phyloP scores from a whole-genome alignment of 2,888 invertebrate genomes.

The Myopa tessellatipennis region DNA sequence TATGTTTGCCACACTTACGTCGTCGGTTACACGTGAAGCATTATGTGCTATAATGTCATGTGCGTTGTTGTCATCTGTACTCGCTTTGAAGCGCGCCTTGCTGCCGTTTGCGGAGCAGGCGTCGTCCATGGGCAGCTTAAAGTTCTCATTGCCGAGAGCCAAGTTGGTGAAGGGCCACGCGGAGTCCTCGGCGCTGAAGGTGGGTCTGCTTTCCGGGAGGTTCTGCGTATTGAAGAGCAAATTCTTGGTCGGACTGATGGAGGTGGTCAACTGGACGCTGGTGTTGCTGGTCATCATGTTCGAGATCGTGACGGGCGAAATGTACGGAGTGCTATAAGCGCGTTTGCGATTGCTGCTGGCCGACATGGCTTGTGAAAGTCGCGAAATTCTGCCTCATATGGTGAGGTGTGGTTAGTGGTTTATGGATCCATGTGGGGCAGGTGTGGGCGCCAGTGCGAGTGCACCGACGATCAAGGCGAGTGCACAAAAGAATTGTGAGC shows the following conservation, averaged over 20 bases:
- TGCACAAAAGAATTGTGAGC: neutral
- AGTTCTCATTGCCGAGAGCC: slow-evolving; percentile 54
- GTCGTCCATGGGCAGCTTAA: slow-evolving; percentile 45
- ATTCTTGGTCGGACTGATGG: neutral
- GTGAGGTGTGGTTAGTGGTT: neutral
- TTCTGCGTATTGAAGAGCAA: slow-evolving; percentile 54
- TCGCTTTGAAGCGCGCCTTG: neutral
- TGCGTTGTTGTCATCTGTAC: neutral
- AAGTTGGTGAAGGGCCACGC: slow-evolving; percentile 59
- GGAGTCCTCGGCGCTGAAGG: slow-evolving; percentile 59
- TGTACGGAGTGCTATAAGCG: slow-evolving; percentile 63
- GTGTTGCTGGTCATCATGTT: slow-evolving; percentile 38
- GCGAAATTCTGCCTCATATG: slow-evolving; percentile 47
- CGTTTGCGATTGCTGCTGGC: slow-evolving; percentile 56
- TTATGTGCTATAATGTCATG: neutral
- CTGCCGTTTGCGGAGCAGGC: neutral
- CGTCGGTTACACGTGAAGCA: slow-evolving; percentile 5
- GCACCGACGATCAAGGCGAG: neutral
- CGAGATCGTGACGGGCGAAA: slow-evolving; percentile 48
- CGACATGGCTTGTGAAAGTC: slow-evolving; percentile 54
- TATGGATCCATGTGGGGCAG: too few species aligned
- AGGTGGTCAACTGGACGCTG: neutral
- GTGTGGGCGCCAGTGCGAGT: neutral
- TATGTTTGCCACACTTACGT: slow-evolving; percentile 44
- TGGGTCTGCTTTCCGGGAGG: slow-evolving; percentile 55